Percentiles rank a stretch among this genome's conserved stretches.
Evolutionary conservation across 1,140 invertebrate species (phyloP).

Genomic region (Homalodisca vitripennis): DNA sequence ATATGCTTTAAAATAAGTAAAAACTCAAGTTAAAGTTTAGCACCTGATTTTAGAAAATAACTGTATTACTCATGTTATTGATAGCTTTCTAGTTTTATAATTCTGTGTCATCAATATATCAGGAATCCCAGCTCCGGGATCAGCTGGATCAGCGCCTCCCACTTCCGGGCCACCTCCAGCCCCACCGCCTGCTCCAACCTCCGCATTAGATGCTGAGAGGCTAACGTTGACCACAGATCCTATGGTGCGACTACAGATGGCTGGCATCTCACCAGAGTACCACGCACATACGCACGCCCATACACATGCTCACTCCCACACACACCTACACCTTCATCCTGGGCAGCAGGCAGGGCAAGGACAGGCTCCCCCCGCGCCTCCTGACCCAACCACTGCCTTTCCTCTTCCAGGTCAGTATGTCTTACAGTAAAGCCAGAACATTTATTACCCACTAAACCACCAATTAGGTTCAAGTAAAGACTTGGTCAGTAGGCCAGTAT

Average conservation of each 20-base stretch:
- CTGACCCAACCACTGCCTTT: slow-evolving; percentile 58
- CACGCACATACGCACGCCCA: slow-evolving; percentile 80
- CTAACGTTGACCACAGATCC: slow-evolving; percentile 70
- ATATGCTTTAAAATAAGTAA: too few species aligned
- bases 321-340: slow-evolving; percentile 85
- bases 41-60: too few species aligned
- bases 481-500: too few species aligned
- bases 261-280: slow-evolving; percentile 76
- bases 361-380: slow-evolving; percentile 54
- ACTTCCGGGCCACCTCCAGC: slow-evolving; percentile 28
- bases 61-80: too few species aligned
- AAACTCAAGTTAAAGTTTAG: too few species aligned
- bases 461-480: too few species aligned
- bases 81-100: too few species aligned
- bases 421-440: too few species aligned
- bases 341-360: slow-evolving; percentile 66
- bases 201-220: slow-evolving; percentile 59
- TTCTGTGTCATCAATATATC: not conserved
- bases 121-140: slow-evolving; percentile 50
- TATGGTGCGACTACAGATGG: slow-evolving; percentile 79
- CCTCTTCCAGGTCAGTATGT: slow-evolving; percentile 57
- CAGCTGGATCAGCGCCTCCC: slow-evolving; percentile 42
- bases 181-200: slow-evolving; percentile 26
- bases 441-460: too few species aligned
- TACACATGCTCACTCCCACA: slow-evolving; percentile 71